Base-by-base conservation (phyloP, 2,113 vertebrate species). In the Neolamprologus variostigma region DNA sequence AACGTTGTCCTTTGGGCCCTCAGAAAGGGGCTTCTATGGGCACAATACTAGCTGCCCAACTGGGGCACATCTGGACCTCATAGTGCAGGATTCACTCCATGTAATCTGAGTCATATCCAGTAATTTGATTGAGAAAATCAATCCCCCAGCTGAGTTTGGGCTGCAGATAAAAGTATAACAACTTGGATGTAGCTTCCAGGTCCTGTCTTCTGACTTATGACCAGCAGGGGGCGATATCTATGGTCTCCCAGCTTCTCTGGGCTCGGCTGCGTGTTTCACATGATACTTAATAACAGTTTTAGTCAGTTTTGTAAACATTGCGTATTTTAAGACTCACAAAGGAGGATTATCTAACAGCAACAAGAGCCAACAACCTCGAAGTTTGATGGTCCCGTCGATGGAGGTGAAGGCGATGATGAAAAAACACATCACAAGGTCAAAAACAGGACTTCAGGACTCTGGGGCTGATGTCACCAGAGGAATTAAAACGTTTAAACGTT, bases 41-140 rank as follows among this genome's bases (percentile, higher is more conserved):
- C 35, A 9, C 35, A 42, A 0, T 42, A 9, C 11, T 0, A n/a
- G 0, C 19, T 68, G 0, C 63, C 63, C 63, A 40, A 8, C 33
- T 14, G 63, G 19, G 19, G 19, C 63, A 37, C 35, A 68, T 40
- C 35, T 68, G 63, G 63, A 40, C 63, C 63, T 40, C 0, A 4
- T 13, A 40, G 11, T 40, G 11, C 35, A 68, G 2, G 63, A 40
- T 10, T 47, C 23, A 47, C 0, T 6, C 35, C n/a, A 8, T 40
- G 13, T 76, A 28, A 47, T 47, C 14, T 76, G 21, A 76, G 0
- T 28, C 13, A 10, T 73, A 1, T 45, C 40, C 21, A 26, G 13
- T 45, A 9, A 71, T 73, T 26, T 45, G 1, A 45, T 17, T 0
- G 5, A 26, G 21, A 1, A 59, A 59, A 59, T 28, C 1, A 26